A percentile compares a stretch with the other conserved stretches of the same genome.
phyloP scores from a whole-genome alignment of 2,888 invertebrate genomes.

The Neoascia interrupta region DNA sequence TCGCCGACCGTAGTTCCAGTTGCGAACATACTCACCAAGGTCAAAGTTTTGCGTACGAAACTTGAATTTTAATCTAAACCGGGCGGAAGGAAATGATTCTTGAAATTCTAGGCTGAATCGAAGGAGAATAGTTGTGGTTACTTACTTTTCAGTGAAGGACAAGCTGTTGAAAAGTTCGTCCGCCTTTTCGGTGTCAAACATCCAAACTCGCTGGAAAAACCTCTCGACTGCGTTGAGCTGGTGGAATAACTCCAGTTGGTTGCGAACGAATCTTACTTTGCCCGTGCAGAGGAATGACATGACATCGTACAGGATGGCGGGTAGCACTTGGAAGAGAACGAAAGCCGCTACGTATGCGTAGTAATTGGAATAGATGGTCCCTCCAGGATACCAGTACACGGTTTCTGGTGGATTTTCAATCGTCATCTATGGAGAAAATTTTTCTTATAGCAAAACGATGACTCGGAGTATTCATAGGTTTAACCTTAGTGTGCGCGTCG shows the following conservation, averaged over 20 bases:
- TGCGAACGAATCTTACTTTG: slow-evolving; percentile 33
- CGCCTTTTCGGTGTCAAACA: slow-evolving; percentile 60
- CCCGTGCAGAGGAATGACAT: slow-evolving; percentile 39
- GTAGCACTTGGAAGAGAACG: slow-evolving; percentile 43
- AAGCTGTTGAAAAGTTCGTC: slow-evolving; percentile 47
- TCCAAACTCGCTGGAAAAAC: slow-evolving; percentile 49
- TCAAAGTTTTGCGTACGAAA: slow-evolving; percentile 57
- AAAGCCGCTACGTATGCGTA: slow-evolving; percentile 32
- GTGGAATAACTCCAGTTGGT: slow-evolving; percentile 36
- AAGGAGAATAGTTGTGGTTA: background rate
- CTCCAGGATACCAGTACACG: slow-evolving; percentile 54
- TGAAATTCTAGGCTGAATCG: background rate
- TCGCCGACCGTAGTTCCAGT: slow-evolving; percentile 54
- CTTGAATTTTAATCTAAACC: slow-evolving; percentile 45
- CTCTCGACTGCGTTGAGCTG: slow-evolving; percentile 32
- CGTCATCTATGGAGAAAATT: slow-evolving; percentile 39
- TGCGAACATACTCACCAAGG: slow-evolving; percentile 58
- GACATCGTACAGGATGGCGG: slow-evolving; percentile 42
- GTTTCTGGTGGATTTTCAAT: slow-evolving; percentile 56
- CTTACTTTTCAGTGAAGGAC: slow-evolving; percentile 60
- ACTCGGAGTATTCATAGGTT: background rate
- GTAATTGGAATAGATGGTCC: slow-evolving; percentile 35
- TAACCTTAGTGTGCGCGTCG: slow-evolving; percentile 45
- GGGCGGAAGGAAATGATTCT: background rate
- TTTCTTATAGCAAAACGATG: too few species aligned